Evolutionary conservation across 2,888 invertebrate species (phyloP).

Genomic region (Macaria liturata): DNA sequence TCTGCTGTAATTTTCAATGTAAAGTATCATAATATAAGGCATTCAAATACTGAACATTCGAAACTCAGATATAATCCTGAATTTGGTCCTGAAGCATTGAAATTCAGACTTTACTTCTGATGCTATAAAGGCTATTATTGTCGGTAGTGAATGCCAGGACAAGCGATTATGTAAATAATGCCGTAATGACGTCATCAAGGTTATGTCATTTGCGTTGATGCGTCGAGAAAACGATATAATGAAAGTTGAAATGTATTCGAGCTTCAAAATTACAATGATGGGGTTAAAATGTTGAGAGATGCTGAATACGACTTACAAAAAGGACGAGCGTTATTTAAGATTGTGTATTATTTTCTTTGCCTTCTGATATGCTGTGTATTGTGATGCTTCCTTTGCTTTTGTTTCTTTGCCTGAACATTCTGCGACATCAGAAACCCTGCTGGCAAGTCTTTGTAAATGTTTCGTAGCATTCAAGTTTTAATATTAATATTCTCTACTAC

Average conservation of each 20-base stretch:
- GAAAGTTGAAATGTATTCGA: constrained; percentile 53
- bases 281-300: constrained; percentile 28
- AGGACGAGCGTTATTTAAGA: constrained; percentile 18
- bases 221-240: constrained; percentile 57
- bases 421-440: too few species aligned
- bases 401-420: too few species aligned
- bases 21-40: constrained; percentile 51
- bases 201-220: constrained; percentile 61
- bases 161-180: constrained; percentile 70
- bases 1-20: constrained; percentile 55
- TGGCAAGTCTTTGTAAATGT: too few species aligned
- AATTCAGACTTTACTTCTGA: constrained; percentile 20
- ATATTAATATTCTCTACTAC: too few species aligned
- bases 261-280: constrained; percentile 30
- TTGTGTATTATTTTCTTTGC: constrained; percentile 1
- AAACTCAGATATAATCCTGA: constrained; percentile 29
- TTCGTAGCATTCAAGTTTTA: too few species aligned
- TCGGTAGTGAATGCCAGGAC: constrained; percentile 15
- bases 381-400: too few species aligned
- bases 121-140: constrained; percentile 10
- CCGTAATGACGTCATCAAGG: constrained; percentile 67
- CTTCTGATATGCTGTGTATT: too few species aligned
- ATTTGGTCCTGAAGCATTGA: neutral
- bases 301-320: constrained; percentile 23
- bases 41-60: constrained; percentile 43